Evolutionary conservation across 2,113 vertebrate species (phyloP).

Genomic region (Ophthalmolycus amberensis): DNA sequence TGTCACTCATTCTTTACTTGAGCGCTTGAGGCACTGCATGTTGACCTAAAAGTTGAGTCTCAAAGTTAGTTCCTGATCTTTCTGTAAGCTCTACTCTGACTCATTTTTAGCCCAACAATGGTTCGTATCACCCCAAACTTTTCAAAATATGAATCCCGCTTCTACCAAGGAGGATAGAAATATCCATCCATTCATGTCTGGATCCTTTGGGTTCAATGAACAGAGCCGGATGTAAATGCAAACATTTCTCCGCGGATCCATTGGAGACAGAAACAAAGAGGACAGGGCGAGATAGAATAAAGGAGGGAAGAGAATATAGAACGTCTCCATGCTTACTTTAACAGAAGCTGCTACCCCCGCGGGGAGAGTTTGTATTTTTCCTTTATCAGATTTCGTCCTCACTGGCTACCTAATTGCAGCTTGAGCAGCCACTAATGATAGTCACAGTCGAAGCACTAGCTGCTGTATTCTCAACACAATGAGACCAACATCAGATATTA

Average conservation of each 20-base stretch:
- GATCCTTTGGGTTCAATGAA: slow-evolving; percentile 45
- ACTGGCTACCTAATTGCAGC: slow-evolving; percentile 39
- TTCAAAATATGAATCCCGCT: slow-evolving; percentile 17
- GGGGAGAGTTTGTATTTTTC: slow-evolving; percentile 34
- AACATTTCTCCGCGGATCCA: slow-evolving; percentile 32
- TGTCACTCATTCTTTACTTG: background rate
- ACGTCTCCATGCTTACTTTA: slow-evolving; percentile 32
- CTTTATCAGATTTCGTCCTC: slow-evolving; percentile 46
- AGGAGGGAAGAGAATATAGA: background rate
- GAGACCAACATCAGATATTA: slow-evolving; percentile 20
- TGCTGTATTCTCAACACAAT: slow-evolving; percentile 22
- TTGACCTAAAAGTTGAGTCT: background rate
- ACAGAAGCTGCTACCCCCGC: slow-evolving; percentile 34
- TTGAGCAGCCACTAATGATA: slow-evolving; percentile 43
- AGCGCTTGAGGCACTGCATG: slow-evolving; percentile 2
- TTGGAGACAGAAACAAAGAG: slow-evolving; percentile 36
- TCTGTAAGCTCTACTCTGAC: background rate
- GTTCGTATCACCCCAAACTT: background rate
- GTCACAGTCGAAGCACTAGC: slow-evolving; percentile 37
- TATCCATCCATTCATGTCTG: slow-evolving; percentile 33
- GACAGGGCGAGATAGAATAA: slow-evolving; percentile 13
- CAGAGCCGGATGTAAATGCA: slow-evolving; percentile 44
- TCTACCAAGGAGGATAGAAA: slow-evolving; percentile 40
- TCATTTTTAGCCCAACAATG: background rate
- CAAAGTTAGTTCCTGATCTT: background rate